These are phyloP conservation scores for Cyclura pinguis DNA, from an alignment of 2,797 vertebrate species.

Conservation along the genomic window DNA sequence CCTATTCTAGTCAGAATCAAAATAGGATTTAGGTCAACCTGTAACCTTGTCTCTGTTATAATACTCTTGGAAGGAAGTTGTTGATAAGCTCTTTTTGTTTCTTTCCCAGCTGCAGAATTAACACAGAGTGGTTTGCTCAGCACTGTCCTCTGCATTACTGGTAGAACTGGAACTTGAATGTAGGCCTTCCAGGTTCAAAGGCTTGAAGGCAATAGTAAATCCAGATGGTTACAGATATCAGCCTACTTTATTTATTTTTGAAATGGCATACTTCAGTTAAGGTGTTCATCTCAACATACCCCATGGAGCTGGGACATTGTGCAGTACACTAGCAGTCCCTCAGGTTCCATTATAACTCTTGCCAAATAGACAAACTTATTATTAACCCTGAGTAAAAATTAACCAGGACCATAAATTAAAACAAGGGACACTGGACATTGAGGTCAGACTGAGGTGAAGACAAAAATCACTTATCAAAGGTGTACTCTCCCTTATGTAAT, in stretches of 20 bases:
- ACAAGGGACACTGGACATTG: not conserved
- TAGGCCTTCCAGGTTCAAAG: not conserved
- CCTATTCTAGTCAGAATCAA: too few species aligned
- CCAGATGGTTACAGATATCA: not conserved
- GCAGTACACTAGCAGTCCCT: not conserved
- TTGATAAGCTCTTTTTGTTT: not conserved
- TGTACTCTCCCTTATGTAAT: not conserved
- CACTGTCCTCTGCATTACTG: not conserved
- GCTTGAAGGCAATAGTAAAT: not conserved
- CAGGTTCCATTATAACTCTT: not conserved
- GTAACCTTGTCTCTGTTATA: not conserved
- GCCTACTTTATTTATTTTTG: not conserved
- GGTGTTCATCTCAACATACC: not conserved
- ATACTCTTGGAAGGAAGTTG: too few species aligned
- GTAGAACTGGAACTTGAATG: not conserved
- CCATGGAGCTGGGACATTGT: not conserved
- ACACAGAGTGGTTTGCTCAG: not conserved
- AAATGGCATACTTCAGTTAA: not conserved
- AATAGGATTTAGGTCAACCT: not conserved
- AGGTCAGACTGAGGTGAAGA: not conserved
- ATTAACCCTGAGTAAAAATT: not conserved
- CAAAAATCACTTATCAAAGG: slow-evolving; percentile 19
- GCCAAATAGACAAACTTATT: not conserved
- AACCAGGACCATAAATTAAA: not conserved
- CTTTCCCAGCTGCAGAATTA: not conserved